These are phyloP conservation scores for Potorous gilbertii DNA, from an alignment of 2,797 vertebrate genomes.

Conservation along the genomic window DNA sequence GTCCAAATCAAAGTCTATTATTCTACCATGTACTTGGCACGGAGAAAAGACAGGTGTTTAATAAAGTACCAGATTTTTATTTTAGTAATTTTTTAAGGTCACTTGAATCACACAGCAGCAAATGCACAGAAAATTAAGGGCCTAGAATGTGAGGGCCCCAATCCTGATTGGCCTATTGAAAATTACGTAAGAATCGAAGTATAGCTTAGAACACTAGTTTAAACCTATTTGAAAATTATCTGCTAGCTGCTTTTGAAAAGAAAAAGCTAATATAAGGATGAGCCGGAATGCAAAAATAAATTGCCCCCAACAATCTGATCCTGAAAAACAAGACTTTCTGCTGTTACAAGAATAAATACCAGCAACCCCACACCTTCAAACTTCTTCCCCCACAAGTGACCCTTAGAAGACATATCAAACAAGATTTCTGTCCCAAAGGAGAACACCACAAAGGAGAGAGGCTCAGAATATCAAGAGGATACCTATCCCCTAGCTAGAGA, in stretches of 20 bases:
- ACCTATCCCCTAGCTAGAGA: neutral
- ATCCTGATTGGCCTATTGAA: neutral
- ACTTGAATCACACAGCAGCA: neutral
- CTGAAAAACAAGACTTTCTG: constrained; percentile 46
- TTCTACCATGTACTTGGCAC: neutral
- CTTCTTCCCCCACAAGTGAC: neutral
- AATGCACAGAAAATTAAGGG: neutral
- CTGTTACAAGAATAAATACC: constrained; percentile 13
- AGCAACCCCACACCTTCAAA: neutral
- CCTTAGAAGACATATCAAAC: neutral
- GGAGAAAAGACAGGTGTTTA: neutral
- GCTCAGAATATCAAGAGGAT: neutral
- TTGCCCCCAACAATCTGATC: constrained; percentile 20
- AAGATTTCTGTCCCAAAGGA: constrained; percentile 51
- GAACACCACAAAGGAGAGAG: neutral
- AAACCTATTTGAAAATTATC: neutral
- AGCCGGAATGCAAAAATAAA: constrained; percentile 4
- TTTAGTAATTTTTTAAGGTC: neutral
- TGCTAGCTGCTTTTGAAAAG: neutral
- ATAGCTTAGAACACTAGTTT: neutral
- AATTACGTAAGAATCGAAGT: neutral
- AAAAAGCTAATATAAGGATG: neutral
- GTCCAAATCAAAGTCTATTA: neutral
- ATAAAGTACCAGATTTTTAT: neutral
- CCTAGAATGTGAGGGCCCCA: neutral